Conservation (phyloP, 1,140 invertebrate genomes). For the Dolichoris vasculosae region DNA sequence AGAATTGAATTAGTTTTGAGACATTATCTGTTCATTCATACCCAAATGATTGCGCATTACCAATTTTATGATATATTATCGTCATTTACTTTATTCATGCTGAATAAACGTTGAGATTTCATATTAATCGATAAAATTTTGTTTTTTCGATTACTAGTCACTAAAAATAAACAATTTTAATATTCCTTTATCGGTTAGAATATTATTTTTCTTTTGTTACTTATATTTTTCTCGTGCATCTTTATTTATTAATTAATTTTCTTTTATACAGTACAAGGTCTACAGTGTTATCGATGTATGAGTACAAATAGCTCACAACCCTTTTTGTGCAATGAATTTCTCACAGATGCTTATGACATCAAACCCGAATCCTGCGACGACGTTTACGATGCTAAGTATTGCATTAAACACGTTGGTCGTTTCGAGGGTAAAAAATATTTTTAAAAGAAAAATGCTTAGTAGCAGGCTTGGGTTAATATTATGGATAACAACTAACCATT, state of each 20-base stretch:
- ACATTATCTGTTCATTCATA: slow-evolving; percentile 57
- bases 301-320: slow-evolving; percentile 85
- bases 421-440: slow-evolving; percentile 86
- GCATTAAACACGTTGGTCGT: slow-evolving; percentile 94
- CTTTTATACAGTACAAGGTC: slow-evolving; percentile 76
- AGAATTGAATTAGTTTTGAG: not conserved
- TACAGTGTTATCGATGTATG: slow-evolving; percentile 92
- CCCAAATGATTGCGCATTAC: slow-evolving; percentile 28
- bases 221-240: slow-evolving; percentile 43
- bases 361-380: slow-evolving; percentile 82
- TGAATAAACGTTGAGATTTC: not conserved
- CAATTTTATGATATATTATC: not conserved
- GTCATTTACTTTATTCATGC: not conserved
- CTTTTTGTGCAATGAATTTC: slow-evolving; percentile 91
- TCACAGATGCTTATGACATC: slow-evolving; percentile 81
- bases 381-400: slow-evolving; percentile 90
- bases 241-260: slow-evolving; percentile 55
- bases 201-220: slow-evolving; percentile 35
- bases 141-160: not conserved
- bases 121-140: not conserved
- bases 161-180: not conserved
- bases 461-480: not conserved
- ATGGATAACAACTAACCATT: not conserved
- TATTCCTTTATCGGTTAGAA: not conserved
- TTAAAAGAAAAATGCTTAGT: not conserved